Base-by-base conservation (phyloP, 2,113 vertebrate species). In the Ammospiza nelsoni region DNA sequence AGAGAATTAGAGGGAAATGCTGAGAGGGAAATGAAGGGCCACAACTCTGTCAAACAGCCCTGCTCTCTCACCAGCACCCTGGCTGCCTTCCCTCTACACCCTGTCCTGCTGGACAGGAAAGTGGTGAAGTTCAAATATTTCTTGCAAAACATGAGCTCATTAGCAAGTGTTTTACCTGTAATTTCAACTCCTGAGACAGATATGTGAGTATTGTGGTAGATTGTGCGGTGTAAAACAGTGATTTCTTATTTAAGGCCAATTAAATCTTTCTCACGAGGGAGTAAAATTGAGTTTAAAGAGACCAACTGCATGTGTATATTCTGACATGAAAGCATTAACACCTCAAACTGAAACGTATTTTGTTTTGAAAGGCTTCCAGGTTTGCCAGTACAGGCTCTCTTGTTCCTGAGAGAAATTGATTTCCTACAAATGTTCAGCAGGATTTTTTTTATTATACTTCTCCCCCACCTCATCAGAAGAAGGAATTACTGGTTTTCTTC, bases 171-270 rank as follows among this genome's bases (percentile, higher is more conserved):
- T 90, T 87, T 61, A 61, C 80, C 85, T 68, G 52, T 49, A 84
- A 90, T 77, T 92, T 88, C 55, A 95, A 37, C 61, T 86, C 28
- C 41, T 77, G 48, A 75, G 72, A 29, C 19, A 65, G 44, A 21
- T 95, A 77, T 43, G 51, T 52, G 75, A 82, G 27, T 49, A 77
- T 33, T 57, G 72, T 44, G 35, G 44, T 86, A 72, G 63, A n/a
- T 15, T 61, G 63, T 59, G 22, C 72, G n/a, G 15, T 52, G 75
- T 71, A 46, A 89, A 88, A 63, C 63, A 85, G 59, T 17, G 20
- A 41, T 80, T 93, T 93, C 82, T 52, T 71, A 41, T 81, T 95
- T 90, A 69, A 90, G 87, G 44, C 72, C 48, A 96, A 84, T 96
- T 97, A 96, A 90, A 77, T 81, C 27, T 55, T 74, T 49, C 68